A percentile compares a stretch with the other conserved stretches of the same genome.
Conservation (phyloP, 2,888 invertebrate species). For the Bugulina stolonifera region DNA sequence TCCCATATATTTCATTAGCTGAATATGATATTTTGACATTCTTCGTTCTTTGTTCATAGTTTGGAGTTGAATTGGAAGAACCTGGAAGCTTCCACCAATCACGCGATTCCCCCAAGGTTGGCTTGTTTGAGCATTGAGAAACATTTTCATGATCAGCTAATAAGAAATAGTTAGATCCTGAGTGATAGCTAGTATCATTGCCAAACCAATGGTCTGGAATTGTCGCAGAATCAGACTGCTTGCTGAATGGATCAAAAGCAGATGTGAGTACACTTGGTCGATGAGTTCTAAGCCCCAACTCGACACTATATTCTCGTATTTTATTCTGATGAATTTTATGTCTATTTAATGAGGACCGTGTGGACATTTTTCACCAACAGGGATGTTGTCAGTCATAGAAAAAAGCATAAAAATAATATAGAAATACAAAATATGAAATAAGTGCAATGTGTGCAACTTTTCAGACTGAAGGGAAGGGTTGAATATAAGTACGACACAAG, state of each 20-base stretch:
- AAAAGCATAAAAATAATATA: too few relatives aligned
- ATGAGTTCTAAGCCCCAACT: slow-evolving; percentile 16
- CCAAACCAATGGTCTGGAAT: background rate
- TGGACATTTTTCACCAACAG: too few relatives aligned
- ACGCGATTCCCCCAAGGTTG: background rate
- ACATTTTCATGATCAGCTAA: background rate
- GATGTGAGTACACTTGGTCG: slow-evolving; percentile 10
- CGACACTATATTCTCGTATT: slow-evolving; percentile 20
- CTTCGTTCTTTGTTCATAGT: slow-evolving; percentile 20
- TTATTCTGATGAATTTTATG: background rate
- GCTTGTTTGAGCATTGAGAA: slow-evolving; percentile 5
- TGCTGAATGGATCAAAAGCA: background rate
- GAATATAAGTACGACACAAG: too few relatives aligned
- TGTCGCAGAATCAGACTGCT: background rate
- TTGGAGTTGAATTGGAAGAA: background rate
- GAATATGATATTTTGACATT: slow-evolving; percentile 5
- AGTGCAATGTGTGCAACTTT: too few relatives aligned
- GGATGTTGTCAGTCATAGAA: too few relatives aligned
- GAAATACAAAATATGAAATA: too few relatives aligned
- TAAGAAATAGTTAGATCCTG: background rate
- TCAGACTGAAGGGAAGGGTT: too few relatives aligned
- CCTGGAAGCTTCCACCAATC: slow-evolving; percentile 5
- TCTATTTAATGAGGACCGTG: too few relatives aligned
- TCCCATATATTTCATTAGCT: slow-evolving; percentile 15
- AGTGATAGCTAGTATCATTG: background rate